Conservation (phyloP, 2,888 invertebrate species). For the Noctua janthina region DNA sequence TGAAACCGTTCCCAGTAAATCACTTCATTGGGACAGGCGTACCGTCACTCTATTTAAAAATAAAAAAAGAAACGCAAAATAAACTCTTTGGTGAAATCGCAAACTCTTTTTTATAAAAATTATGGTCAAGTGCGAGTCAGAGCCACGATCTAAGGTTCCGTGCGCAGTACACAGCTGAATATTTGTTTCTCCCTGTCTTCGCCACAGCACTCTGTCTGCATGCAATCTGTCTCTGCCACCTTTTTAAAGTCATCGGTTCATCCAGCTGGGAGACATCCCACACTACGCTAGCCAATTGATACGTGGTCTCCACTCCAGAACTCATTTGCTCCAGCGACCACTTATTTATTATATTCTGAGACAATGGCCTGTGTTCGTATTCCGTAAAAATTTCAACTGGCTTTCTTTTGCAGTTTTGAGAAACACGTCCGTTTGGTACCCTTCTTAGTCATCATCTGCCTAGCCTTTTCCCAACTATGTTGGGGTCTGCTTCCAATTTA, state of each 20-base stretch:
- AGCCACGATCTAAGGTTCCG: neutral
- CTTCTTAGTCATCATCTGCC: neutral
- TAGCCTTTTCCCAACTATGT: no score
- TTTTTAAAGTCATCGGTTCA: neutral
- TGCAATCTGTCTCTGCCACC: neutral
- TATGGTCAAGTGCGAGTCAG: neutral
- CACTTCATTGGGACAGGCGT: constrained; percentile 32
- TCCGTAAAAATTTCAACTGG: neutral
- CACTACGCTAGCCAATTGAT: neutral
- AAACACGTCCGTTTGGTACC: neutral
- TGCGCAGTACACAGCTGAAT: neutral
- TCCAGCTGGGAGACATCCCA: neutral
- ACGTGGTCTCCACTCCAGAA: no score
- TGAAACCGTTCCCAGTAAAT: constrained; percentile 42
- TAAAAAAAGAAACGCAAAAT: constrained; percentile 7
- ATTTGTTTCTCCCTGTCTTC: neutral
- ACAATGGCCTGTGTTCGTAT: neutral
- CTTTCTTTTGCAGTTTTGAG: neutral
- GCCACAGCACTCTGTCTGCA: neutral
- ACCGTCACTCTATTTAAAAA: constrained; percentile 9
- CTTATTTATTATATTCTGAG: neutral
- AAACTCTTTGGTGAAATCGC: constrained; percentile 14
- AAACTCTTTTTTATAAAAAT: neutral
- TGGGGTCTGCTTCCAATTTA: neutral
- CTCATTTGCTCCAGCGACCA: no score